phyloP scores from a whole-genome alignment of 2,113 vertebrate species.

The Nycticebus coucang region DNA sequence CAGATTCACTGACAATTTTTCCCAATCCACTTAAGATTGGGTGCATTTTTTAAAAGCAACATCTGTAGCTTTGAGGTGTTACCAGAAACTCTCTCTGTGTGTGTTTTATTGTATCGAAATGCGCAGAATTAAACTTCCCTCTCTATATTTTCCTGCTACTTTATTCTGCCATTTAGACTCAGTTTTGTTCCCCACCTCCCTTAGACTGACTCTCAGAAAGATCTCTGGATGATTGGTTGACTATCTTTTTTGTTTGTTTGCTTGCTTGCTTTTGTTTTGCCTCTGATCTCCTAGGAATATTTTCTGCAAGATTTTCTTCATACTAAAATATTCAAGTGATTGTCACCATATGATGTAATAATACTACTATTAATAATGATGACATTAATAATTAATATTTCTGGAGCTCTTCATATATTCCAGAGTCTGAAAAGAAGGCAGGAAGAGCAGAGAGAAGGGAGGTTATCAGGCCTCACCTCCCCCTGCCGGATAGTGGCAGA shows the following conservation, averaged over 20 bases:
- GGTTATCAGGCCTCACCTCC: too few species aligned
- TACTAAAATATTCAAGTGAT: not conserved
- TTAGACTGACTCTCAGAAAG: not conserved
- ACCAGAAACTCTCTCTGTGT: too few species aligned
- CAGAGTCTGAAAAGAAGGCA: not conserved
- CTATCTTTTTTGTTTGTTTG: not conserved
- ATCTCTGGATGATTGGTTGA: not conserved
- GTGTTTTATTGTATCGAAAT: rapidly evolving
- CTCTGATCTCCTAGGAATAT: not conserved
- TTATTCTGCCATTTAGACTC: not conserved
- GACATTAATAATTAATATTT: not conserved
- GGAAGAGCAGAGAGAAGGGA: too few species aligned
- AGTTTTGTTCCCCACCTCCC: not conserved
- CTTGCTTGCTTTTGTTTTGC: not conserved
- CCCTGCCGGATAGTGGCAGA: too few species aligned
- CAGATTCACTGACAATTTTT: not conserved
- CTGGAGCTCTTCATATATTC: not conserved
- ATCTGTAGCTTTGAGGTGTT: not conserved
- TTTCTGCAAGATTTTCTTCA: slow-evolving; percentile 24
- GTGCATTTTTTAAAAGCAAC: not conserved
- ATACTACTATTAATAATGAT: not conserved
- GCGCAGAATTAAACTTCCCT: too few species aligned
- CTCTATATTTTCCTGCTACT: not conserved
- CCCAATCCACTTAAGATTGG: not conserved
- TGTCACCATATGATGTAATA: not conserved